phyloP scores from a whole-genome alignment of 1,140 invertebrate genomes.

The Schlechtendalia chinensis region DNA sequence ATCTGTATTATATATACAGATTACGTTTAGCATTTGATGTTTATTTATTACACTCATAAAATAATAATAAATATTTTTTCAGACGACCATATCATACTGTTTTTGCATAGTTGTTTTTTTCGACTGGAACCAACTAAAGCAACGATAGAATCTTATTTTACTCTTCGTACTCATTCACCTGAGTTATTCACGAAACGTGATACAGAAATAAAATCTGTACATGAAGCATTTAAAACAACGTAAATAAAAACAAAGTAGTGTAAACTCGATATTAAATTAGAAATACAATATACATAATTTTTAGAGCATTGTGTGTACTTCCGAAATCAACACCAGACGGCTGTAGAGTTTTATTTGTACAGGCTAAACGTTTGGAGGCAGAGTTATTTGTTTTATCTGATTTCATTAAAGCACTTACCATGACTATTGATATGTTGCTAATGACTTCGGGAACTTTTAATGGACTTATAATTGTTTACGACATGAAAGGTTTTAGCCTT shows the following conservation, averaged over 20 bases:
- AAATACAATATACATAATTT: neutral
- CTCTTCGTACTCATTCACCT: slow-evolving; percentile 52
- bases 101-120: slow-evolving; percentile 54
- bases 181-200: slow-evolving; percentile 54
- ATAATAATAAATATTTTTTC: slow-evolving; percentile 31
- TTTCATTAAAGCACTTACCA: slow-evolving; percentile 41
- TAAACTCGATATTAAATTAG: neutral
- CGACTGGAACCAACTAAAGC: slow-evolving; percentile 52
- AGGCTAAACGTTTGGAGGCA: slow-evolving; percentile 6
- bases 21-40: neutral
- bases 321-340: slow-evolving; percentile 27
- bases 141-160: slow-evolving; percentile 53
- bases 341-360: slow-evolving; percentile 6
- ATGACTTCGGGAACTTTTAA: slow-evolving; percentile 37
- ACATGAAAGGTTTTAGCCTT: slow-evolving; percentile 44
- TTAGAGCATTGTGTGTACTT: slow-evolving; percentile 1
- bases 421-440: slow-evolving; percentile 39
- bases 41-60: too few relatives aligned
- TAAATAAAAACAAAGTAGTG: slow-evolving; percentile 11
- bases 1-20: neutral
- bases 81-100: slow-evolving; percentile 59
- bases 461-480: slow-evolving; percentile 40
- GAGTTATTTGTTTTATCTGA: slow-evolving; percentile 41
- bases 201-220: slow-evolving; percentile 15
- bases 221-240: slow-evolving; percentile 40